Base-by-base conservation (phyloP, 1,140 invertebrate genomes). In the Meloidogyne hapla region DNA sequence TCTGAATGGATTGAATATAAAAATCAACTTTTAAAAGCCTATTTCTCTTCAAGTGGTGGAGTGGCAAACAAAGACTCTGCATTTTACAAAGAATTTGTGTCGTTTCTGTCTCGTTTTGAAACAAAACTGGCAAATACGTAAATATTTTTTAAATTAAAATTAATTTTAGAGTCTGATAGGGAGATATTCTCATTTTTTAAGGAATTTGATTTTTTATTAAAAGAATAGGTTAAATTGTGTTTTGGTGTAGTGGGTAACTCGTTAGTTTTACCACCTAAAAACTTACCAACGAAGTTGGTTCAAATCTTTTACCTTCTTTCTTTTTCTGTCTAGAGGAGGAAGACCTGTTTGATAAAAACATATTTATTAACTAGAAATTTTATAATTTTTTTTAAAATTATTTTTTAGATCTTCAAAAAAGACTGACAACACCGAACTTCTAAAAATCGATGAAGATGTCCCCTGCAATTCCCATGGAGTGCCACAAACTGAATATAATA, bases 401-500 rank as follows among this genome's bases (percentile, higher is more conserved):
- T 8, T 33, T 73, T 64, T 15, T 28, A 73, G 73, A 38, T 2
- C 62, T 12, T 26, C n/a, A 21, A 67, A 45, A 40, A 75, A 61
- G 15, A 18, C 13, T 40, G 69, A 75, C 9, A 13, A 42, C 40
- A 56, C n/a, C n/a, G 4, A 67, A n/a, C 18, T 42, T 18, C 4
- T 33, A 25, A 15, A 69, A 40, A 70, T 42, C 15, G 61, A 69
- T 26, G 64, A 38, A 28, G 78, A 45, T 26, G 26, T 63, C 21
- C 65, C 77, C 10, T 78, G 77, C 26, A 78, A 78, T 71, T 70
- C 75, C 10, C n/a, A 40, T 48, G 77, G 77, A 6, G 77, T 78
- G 10, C 77, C 77, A 25, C 45, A 38, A 63, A 75, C 79, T 25
- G 28, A 15, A 23, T 78, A 64, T 26, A 69, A 71, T n/a, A 78